Evolutionary conservation across 64 coral and sea anemone genomes (phyloP).

Genomic region (Porites lutea): DNA sequence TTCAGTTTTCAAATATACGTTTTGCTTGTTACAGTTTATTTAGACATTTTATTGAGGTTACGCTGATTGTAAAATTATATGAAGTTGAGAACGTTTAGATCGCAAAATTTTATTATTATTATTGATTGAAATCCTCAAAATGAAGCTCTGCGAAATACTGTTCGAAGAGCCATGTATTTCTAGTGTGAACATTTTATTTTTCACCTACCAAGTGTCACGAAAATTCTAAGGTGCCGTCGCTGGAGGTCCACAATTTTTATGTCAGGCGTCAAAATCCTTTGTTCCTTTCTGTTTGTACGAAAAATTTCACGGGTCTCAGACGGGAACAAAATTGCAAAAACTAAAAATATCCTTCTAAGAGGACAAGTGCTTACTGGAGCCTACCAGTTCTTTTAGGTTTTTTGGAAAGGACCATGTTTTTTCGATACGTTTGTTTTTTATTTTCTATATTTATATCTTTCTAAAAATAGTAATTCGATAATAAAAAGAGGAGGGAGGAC

Average conservation of each 20-base stretch:
- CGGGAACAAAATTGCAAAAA: neutral
- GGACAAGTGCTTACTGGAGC: neutral
- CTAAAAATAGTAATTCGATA: too few species aligned
- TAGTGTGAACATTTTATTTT: too few species aligned
- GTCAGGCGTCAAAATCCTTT: neutral
- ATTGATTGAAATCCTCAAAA: neutral
- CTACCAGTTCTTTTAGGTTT: neutral
- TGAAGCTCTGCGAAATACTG: neutral
- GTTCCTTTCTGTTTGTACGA: neutral
- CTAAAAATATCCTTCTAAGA: too few species aligned
- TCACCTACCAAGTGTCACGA: too few species aligned
- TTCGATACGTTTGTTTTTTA: too few species aligned
- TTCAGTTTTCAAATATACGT: neutral
- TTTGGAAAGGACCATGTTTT: neutral
- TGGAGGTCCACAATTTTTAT: neutral
- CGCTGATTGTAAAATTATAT: neutral
- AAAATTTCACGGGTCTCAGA: conserved; percentile 6
- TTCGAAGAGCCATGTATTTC: neutral
- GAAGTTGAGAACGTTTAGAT: neutral
- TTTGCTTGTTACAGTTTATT: neutral
- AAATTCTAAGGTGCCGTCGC: neutral
- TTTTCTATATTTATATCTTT: too few species aligned
- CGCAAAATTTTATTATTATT: neutral
- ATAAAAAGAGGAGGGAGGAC: neutral
- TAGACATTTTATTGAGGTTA: conserved; percentile 13